phyloP scores from a whole-genome alignment of 1,140 invertebrate species.

The Ceratina australensis region DNA sequence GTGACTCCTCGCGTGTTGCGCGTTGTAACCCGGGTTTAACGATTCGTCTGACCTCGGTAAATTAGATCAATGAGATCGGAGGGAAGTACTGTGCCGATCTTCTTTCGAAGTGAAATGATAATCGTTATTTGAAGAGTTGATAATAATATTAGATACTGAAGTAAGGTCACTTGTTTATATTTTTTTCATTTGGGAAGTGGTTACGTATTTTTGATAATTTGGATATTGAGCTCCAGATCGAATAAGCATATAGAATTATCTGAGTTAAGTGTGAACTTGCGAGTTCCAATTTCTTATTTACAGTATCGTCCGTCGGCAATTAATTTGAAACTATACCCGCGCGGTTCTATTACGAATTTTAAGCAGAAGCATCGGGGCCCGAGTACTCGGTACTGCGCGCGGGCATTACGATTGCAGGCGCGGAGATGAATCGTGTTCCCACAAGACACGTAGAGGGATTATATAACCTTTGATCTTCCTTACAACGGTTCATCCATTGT shows the following conservation, averaged over 20 bases:
- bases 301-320: slow-evolving; percentile 28
- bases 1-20: background rate
- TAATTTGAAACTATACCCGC: slow-evolving; percentile 49
- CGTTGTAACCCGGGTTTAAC: background rate
- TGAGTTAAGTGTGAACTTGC: background rate
- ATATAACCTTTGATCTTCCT: slow-evolving; percentile 67
- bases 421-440: slow-evolving; percentile 67
- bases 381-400: background rate
- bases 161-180: too few species aligned
- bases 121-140: background rate
- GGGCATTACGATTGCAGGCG: slow-evolving; percentile 60
- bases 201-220: too few species aligned
- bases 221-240: too few species aligned
- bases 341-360: slow-evolving; percentile 61
- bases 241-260: too few species aligned
- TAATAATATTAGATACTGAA: too few species aligned
- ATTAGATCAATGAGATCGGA: background rate
- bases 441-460: slow-evolving; percentile 66
- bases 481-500: slow-evolving; percentile 68
- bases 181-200: too few species aligned
- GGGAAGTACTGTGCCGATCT: too few species aligned
- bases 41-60: background rate
- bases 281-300: too few species aligned
- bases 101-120: too few species aligned
- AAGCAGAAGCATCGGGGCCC: slow-evolving; percentile 54